Base-by-base conservation (phyloP, 1,140 invertebrate genomes). In the Aphis craccivora region DNA sequence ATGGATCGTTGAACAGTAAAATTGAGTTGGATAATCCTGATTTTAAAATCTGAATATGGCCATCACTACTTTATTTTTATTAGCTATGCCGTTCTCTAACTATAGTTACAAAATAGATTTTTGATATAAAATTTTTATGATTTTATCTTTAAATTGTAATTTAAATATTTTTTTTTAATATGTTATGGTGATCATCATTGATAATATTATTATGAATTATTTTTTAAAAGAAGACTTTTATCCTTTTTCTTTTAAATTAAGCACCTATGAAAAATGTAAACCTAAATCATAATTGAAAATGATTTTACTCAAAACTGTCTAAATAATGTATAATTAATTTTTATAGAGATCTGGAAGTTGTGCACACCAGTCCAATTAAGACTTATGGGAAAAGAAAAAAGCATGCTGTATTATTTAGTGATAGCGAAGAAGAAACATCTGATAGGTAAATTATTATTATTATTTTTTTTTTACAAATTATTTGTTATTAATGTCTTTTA, bases 301-400 rank as follows among this genome's bases (percentile, higher is more conserved):
- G 9, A 60, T 30, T 60, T 25, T 60, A 60, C 30, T 60, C 30
- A 6, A 30, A 60, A 60, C 30, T 60, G 20, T 1, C 18, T 83
- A 83, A 83, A 7, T 43, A 84, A 84, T 40, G 37, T 43, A 40
- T 14, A 84, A 35, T n/a, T 83, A 22, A 23, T 55, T 86, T 84
- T 84, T 18, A 53, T 53, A 93, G 91, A 84, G 48, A 86, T 53
- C 37, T 86, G 53, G 81, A 93, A 30, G 48, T 55, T 37, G n/a
- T 83, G 6, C n/a, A n/a, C 14, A n/a, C 20, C 53, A 93, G 81
- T 86, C 93, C 93, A 45, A 40, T 93, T 30, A 93, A 93, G 67
- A 83, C 93, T 83, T 90, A 76, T 43, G 89, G 87, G 23, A 93
- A 93, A 93, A 90, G 93, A 37, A 93, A 93, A 43, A 93, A 90